These are phyloP conservation scores for Drosophila neocordata DNA, from an alignment of 1,140 invertebrate species.

Conservation along the genomic window DNA sequence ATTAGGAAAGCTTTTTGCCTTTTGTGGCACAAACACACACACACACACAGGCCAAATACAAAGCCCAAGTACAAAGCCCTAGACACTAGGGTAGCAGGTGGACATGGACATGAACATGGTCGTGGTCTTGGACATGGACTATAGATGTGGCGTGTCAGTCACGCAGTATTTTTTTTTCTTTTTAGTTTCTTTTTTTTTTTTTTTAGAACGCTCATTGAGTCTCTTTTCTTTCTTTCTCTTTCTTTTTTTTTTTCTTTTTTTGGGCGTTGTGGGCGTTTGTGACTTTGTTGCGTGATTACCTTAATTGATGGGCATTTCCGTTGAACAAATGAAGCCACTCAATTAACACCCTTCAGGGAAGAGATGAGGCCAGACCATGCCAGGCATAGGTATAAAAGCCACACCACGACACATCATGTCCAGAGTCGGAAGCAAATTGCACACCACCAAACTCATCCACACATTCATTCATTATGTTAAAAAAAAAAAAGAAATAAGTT, in stretches of 20 bases:
- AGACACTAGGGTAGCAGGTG: constrained; percentile 19
- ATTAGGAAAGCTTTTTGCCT: constrained; percentile 78
- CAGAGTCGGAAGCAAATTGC: constrained; percentile 28
- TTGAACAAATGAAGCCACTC: constrained; percentile 78
- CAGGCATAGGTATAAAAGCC: constrained; percentile 66
- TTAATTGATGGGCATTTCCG: constrained; percentile 81
- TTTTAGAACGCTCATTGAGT: constrained; percentile 34
- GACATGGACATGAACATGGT: constrained; percentile 40
- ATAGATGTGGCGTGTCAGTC: constrained; percentile 69
- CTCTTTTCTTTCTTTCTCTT: constrained; percentile 27
- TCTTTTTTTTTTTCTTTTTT: constrained; percentile 5
- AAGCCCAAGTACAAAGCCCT: constrained; percentile 45
- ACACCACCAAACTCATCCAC: constrained; percentile 16
- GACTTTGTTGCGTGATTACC: constrained; percentile 81
- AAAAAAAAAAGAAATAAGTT: neutral
- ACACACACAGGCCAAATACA: constrained; percentile 65
- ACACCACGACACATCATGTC: constrained; percentile 41
- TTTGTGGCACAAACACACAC: constrained; percentile 46
- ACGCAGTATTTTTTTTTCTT: constrained; percentile 75
- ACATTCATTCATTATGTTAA: constrained; percentile 1
- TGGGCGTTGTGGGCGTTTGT: constrained; percentile 54
- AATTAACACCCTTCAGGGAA: constrained; percentile 76
- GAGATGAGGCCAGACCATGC: constrained; percentile 2
- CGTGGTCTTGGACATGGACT: constrained; percentile 17
- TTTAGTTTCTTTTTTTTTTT: constrained; percentile 9